A percentile compares a stretch with the other conserved stretches of the same genome.
Conservation (phyloP, 2,113 vertebrate genomes). For the Rhinolophus ferrumequinum region DNA sequence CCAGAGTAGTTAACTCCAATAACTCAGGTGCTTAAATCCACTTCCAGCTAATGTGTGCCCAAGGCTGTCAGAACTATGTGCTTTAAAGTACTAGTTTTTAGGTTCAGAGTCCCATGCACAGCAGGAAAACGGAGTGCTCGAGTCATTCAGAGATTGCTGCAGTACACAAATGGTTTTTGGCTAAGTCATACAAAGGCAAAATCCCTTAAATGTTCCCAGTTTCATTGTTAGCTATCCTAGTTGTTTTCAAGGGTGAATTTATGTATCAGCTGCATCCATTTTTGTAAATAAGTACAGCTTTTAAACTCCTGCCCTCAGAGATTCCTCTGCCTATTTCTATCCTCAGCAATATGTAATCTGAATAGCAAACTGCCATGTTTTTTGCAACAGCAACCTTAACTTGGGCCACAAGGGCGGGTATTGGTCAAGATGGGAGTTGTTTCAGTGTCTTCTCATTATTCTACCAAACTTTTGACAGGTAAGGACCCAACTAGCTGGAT, state of each 20-base stretch:
- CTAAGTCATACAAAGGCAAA: conserved; percentile 19
- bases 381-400: conserved; percentile 12
- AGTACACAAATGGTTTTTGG: neutral
- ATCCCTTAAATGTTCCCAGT: conserved; percentile 19
- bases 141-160: conserved; percentile 2
- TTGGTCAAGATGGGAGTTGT: neutral
- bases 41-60: conserved; percentile 5
- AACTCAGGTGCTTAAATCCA: conserved; percentile 36
- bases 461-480: neutral
- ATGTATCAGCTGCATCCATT: neutral
- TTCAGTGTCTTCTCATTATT: conserved; percentile 33
- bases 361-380: neutral
- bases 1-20: conserved; percentile 34
- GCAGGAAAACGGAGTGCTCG: neutral
- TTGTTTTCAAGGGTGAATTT: conserved; percentile 49
- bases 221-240: conserved; percentile 54
- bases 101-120: neutral
- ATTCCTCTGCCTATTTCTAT: neutral
- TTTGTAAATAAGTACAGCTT: conserved; percentile 49
- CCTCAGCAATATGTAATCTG: conserved; percentile 40
- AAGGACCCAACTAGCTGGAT: neutral
- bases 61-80: conserved; percentile 4
- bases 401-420: neutral
- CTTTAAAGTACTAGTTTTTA: conserved; percentile 42
- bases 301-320: conserved; percentile 47